phyloP scores from a whole-genome alignment of 2,113 vertebrate genomes.

The Bos javanicus region DNA sequence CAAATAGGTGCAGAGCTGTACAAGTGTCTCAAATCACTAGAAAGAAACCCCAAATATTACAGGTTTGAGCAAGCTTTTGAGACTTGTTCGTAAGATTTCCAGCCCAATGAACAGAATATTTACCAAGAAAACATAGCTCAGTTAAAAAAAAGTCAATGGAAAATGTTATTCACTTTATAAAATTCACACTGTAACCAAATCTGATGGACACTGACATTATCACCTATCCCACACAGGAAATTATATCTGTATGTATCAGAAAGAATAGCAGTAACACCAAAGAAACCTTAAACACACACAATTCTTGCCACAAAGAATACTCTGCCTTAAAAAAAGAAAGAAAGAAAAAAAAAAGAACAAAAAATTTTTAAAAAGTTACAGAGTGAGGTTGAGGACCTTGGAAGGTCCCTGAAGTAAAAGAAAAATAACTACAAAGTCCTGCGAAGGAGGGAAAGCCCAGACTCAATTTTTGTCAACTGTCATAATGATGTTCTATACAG shows the following conservation, averaged over 20 bases:
- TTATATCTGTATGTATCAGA: neutral
- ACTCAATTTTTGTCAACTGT: neutral
- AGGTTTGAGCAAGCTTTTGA: neutral
- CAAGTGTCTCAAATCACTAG: neutral
- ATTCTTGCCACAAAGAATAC: neutral
- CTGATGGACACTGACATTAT: neutral
- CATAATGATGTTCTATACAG: neutral
- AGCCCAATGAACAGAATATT: neutral
- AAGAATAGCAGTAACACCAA: neutral
- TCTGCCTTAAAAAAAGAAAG: neutral
- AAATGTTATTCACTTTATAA: conserved; percentile 5
- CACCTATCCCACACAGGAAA: neutral
- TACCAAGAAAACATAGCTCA: neutral
- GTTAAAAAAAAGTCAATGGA: conserved; percentile 3
- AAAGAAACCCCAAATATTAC: neutral
- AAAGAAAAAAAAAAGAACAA: neutral
- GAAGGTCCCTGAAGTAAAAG: neutral
- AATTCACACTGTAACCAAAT: conserved; percentile 1
- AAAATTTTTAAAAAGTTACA: neutral
- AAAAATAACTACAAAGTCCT: neutral
- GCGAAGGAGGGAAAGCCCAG: neutral
- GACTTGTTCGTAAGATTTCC: neutral
- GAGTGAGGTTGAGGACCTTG: neutral
- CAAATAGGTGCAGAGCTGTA: neutral
- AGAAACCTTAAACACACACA: neutral